phyloP scores from a whole-genome alignment of 2,797 vertebrate genomes.

The Cyclura pinguis region DNA sequence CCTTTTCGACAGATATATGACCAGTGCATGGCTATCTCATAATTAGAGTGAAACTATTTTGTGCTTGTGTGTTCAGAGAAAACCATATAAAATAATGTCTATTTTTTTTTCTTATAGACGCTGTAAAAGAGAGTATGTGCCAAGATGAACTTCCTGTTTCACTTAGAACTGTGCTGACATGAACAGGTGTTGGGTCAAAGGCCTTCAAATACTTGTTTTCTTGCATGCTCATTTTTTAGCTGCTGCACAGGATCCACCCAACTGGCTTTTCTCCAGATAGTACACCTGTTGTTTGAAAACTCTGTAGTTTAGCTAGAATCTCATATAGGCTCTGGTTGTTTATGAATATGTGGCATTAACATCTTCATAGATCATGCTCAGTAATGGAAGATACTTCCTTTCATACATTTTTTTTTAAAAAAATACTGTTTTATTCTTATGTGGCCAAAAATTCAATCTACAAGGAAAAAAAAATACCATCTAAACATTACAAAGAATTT shows the following conservation, averaged over 20 bases:
- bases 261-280: background rate
- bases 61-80: background rate
- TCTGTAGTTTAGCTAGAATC: background rate
- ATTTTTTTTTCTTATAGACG: background rate
- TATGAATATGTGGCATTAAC: background rate
- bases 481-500: no score
- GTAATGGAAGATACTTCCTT: background rate
- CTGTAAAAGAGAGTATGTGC: background rate
- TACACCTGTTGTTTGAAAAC: background rate
- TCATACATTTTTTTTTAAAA: no score
- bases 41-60: constrained; percentile 8
- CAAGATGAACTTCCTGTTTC: background rate
- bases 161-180: background rate
- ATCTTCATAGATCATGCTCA: background rate
- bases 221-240: background rate
- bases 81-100: background rate
- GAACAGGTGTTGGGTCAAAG: background rate
- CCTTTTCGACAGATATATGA: background rate
- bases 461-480: no score
- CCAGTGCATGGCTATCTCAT: background rate
- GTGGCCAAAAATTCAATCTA: no score
- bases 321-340: background rate
- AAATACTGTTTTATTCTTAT: no score
- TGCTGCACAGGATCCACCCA: background rate
- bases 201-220: background rate